Conservation (phyloP, 2,113 vertebrate genomes). For the Heterotis niloticus region DNA sequence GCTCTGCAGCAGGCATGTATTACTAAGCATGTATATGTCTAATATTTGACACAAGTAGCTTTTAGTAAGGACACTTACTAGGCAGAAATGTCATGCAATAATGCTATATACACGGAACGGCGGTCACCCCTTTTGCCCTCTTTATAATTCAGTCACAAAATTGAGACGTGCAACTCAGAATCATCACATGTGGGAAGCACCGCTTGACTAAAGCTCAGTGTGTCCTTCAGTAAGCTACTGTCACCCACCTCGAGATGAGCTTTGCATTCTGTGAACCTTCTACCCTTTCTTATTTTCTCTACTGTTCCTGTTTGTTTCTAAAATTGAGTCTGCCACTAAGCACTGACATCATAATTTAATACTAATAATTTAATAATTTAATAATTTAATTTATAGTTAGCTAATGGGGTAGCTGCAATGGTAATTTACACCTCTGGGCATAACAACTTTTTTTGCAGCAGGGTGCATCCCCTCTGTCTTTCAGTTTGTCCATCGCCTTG, state of each 20-base stretch:
- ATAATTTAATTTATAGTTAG: conserved; percentile 23
- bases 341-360: background rate
- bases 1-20: background rate
- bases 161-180: background rate
- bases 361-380: no score
- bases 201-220: no score
- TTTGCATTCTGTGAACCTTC: background rate
- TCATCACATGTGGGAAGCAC: background rate
- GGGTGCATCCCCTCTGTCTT: background rate
- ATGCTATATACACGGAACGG: background rate
- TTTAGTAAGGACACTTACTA: no score
- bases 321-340: background rate
- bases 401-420: conserved; percentile 22
- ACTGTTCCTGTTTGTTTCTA: background rate
- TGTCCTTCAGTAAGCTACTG: background rate
- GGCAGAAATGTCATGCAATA: background rate
- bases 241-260: background rate
- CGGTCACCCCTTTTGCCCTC: background rate
- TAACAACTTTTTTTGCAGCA: background rate
- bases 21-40: no score
- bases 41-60: no score
- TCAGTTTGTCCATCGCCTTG: background rate
- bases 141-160: background rate
- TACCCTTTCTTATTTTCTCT: background rate
- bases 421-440: conserved; percentile 4